A percentile compares a stretch with the other conserved stretches of the same genome.
Evolutionary conservation across 1,140 invertebrate species (phyloP).

Genomic region (Batillaria attramentaria): DNA sequence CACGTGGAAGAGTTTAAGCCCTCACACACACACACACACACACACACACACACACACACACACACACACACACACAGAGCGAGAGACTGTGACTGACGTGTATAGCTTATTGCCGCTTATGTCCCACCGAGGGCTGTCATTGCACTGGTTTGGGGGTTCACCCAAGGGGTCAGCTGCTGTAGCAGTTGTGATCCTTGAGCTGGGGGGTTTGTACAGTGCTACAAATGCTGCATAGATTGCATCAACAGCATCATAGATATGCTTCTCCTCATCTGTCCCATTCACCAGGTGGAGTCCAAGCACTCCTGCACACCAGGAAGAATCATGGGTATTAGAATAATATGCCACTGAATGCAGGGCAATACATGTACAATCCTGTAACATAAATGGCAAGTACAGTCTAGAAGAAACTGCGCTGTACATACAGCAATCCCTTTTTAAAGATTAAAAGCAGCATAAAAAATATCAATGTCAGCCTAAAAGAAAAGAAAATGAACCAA

Average conservation of each 20-base stretch:
- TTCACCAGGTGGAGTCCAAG: slow-evolving; percentile 91
- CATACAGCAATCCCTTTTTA: too few species aligned
- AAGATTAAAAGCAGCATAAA: too few species aligned
- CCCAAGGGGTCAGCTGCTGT: slow-evolving; percentile 86
- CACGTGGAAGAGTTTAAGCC: too few species aligned
- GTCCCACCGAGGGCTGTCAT: slow-evolving; percentile 90
- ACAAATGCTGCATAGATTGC: slow-evolving; percentile 89
- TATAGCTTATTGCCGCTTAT: slow-evolving; percentile 87
- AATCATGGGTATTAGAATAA: slow-evolving; percentile 75
- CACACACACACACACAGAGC: not conserved
- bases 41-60: not conserved
- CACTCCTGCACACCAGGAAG: slow-evolving; percentile 76
- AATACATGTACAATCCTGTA: too few species aligned
- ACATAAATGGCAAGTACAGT: too few species aligned
- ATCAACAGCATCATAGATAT: slow-evolving; percentile 75
- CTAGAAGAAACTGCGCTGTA: too few species aligned
- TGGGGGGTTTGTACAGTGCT: too few species aligned
- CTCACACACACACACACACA: too few species aligned
- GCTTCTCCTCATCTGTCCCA: slow-evolving; percentile 82
- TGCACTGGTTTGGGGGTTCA: slow-evolving; percentile 90
- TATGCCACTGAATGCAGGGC: not conserved
- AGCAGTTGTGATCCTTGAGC: too few species aligned
- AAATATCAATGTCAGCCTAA: too few species aligned
- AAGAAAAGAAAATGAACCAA: too few species aligned
- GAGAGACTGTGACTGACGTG: slow-evolving; percentile 75